These are phyloP conservation scores for Anhinga rufa DNA, from an alignment of 2,113 vertebrate species.

Conservation along the genomic window DNA sequence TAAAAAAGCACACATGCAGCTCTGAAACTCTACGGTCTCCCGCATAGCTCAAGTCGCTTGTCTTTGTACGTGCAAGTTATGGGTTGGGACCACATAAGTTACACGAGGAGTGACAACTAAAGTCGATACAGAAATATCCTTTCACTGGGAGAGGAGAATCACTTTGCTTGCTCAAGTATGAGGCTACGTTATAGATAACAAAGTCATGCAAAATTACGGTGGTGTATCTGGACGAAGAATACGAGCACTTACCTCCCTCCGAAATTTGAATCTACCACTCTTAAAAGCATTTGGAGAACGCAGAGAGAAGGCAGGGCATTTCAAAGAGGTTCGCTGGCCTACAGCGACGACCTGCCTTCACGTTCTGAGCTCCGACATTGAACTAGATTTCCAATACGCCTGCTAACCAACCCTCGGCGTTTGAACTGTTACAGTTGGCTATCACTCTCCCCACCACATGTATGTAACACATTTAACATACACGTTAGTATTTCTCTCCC, in stretches of 20 bases:
- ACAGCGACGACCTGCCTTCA: background rate
- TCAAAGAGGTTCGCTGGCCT: background rate
- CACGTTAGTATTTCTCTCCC: background rate
- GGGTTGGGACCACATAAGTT: background rate
- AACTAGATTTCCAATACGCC: background rate
- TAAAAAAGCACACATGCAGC: too few species aligned
- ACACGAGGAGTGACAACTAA: background rate
- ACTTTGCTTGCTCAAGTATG: accelerated
- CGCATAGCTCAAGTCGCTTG: background rate
- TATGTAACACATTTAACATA: background rate
- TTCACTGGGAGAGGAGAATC: background rate
- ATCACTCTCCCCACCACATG: background rate
- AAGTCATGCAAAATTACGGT: background rate
- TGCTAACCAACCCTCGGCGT: background rate
- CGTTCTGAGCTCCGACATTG: background rate
- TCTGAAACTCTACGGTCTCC: background rate
- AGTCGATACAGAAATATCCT: background rate
- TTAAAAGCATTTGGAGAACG: background rate
- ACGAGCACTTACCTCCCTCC: too few species aligned
- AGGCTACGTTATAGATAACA: background rate
- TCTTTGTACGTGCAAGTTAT: background rate
- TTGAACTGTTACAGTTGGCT: background rate
- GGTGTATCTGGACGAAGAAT: background rate
- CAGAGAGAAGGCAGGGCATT: background rate
- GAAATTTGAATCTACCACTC: background rate